Evolutionary conservation across 2,888 invertebrate species (phyloP).

Genomic region (Blastobasis adustella): DNA sequence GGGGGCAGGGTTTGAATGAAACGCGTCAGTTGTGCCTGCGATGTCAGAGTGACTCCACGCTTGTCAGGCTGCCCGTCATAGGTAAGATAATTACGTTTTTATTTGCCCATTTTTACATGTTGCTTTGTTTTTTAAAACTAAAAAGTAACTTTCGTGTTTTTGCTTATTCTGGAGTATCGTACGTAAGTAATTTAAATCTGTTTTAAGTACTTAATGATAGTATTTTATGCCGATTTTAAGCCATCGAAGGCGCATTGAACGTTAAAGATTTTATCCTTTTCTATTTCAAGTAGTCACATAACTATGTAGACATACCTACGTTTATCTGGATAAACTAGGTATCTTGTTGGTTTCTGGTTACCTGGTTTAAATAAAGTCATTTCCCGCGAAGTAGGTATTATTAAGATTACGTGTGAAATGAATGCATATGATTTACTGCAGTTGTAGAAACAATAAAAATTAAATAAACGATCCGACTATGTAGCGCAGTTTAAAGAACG

Average conservation of each 20-base stretch:
- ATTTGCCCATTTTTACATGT: constrained; percentile 1
- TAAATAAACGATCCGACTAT: too few species aligned
- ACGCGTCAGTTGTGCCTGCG: constrained; percentile 3
- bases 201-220: too few species aligned
- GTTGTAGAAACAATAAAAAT: too few species aligned
- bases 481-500: too few species aligned
- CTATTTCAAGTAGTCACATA: too few species aligned
- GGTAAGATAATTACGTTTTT: neutral
- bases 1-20: constrained; percentile 4
- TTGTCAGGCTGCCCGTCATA: neutral
- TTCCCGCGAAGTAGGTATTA: too few species aligned
- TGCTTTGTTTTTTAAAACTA: neutral
- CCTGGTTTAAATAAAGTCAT: too few species aligned
- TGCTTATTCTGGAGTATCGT: neutral
- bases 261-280: neutral
- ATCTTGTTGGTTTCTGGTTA: too few species aligned
- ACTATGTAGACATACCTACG: too few species aligned
- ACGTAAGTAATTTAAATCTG: neutral
- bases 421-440: too few species aligned
- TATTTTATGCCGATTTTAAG: neutral
- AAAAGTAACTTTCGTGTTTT: neutral
- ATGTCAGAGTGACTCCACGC: constrained; percentile 2
- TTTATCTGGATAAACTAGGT: too few species aligned
- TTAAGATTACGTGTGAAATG: too few species aligned
- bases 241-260: neutral